Evolutionary conservation across 2,888 invertebrate genomes (phyloP), one percentile per base, ranked within the genome.

Genomic region (Eristalinus sepulchralis): DNA sequence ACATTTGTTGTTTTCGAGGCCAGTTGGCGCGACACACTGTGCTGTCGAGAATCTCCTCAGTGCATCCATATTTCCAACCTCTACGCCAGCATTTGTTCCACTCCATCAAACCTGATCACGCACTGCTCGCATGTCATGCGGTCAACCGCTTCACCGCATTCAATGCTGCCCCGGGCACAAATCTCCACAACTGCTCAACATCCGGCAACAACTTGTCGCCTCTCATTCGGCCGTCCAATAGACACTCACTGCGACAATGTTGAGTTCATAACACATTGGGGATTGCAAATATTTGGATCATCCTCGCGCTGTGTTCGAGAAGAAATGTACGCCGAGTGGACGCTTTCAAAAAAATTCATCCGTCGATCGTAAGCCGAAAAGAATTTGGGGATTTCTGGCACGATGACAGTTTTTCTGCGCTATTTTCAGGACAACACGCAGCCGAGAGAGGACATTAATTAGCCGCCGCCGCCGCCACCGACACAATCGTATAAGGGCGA

Each of bases 351-450:
- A 39, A 17, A n/a, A 47, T 47, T 47, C n/a, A 47, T 57, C 57
- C 10, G 34, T 34, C 55, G 31, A 55, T 59, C 70, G 59, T 70
- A 60, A 70, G 59, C 34, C 70, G 24, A 17, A 36, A 70, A 27
- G 59, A 70, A 70, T 70, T 59, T 70, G 10, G 8, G 5, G n/a
- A n/a, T 36, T 59, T 24, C 36, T 70, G 70, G 70, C 70, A 70
- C 59, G 22, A 6, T 70, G 70, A 70, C 70, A 70, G 33, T 11
- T n/a, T 57, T n/a, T n/a, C 59, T 2, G 59, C 1, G 39, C 39
- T 59, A 59, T 70, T 70, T 68, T 36, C 24, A 24, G 10, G 13
- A 5, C 20, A 11, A n/a, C 27, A 4, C 10, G 13, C 11, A 34
- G 33, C 13, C 55, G 13, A 31, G n/a, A 10, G 31, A 10, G n/a